phyloP scores from a whole-genome alignment of 2,888 invertebrate species.

The Bimastos eiseni region DNA sequence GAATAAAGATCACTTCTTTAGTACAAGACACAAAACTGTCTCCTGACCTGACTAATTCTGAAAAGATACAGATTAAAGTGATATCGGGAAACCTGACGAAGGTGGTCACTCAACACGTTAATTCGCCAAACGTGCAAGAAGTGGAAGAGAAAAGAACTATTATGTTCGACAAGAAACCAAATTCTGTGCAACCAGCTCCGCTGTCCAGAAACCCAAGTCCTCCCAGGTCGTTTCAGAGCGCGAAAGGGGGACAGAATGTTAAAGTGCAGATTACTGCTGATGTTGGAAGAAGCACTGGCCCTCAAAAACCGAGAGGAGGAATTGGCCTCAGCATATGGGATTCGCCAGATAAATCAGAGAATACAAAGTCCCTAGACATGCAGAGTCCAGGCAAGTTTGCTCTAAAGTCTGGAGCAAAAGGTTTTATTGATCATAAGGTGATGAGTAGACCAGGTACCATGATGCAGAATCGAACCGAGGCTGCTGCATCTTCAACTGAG shows the following conservation, averaged over 20 bases:
- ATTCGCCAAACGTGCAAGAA: not conserved
- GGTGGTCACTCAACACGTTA: not conserved
- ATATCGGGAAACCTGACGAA: not conserved
- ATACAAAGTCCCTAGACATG: not conserved
- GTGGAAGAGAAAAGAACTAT: not conserved
- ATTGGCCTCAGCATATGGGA: not conserved
- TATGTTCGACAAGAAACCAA: not conserved
- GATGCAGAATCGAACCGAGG: not conserved
- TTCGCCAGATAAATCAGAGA: conserved; percentile 8
- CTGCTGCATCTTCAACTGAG: not conserved
- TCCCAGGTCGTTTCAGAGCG: not conserved
- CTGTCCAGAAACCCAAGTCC: not conserved
- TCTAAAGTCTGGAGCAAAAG: not conserved
- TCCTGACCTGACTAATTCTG: not conserved
- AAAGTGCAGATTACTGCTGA: not conserved
- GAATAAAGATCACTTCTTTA: conserved; percentile 4
- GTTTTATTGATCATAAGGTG: not conserved
- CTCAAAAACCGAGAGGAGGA: not conserved
- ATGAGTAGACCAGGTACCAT: not conserved
- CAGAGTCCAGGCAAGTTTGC: not conserved
- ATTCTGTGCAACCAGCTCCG: not conserved
- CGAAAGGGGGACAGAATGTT: not conserved
- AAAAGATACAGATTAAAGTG: conserved; percentile 22
- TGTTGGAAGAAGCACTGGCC: not conserved
- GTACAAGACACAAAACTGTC: not conserved